Evolutionary conservation across 2,888 invertebrate species (phyloP), one percentile per base, ranked within the genome.

Genomic region (Pinctada fucata): DNA sequence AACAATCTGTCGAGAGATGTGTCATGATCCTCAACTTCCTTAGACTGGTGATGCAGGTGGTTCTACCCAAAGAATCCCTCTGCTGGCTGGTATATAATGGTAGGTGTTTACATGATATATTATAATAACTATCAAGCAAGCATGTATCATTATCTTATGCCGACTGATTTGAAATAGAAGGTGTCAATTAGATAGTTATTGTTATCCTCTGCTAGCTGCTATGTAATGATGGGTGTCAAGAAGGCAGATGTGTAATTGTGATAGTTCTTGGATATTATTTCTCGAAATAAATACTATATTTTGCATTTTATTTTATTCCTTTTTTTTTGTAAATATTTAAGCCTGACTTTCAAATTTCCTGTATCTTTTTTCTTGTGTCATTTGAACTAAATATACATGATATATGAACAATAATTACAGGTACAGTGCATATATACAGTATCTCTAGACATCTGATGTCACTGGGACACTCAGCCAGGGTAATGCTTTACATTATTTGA

Each of bases 1-100:
- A 83, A 10, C 88, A 90, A 79, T 90, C 91, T 16, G 87, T 92
- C 48, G 89, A 89, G 66, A 86, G 86, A 79, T 90, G 91, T 86
- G 81, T 91, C 2, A 81, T 89, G 70, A 88, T 91, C 52, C 86
- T 92, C 45, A 76, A 84, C 50, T 91, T 91, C 75, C 87, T 92
- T 3, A 82, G 91, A 65, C 87, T 92, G 10, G 83, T 92, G 63
- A 91, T 90, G 72, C 92, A 92, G 78, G 88, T 92, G 47, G 86
- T 92, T 6, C 83, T 92, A 16, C 91, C 91, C 13, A 90, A 88
- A 51, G 92, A 92, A 70, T 84, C 84, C 49, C 88, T 92, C 48
- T 92, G 92, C 80, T 92, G 92, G 92, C 90, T 92, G 6, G 89
- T 92, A 13, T 92, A 90, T 81, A 92, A 92, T 87, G 92, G 92